Conservation (phyloP, 2,888 invertebrate genomes). For the Rhogogaster chlorosoma region DNA sequence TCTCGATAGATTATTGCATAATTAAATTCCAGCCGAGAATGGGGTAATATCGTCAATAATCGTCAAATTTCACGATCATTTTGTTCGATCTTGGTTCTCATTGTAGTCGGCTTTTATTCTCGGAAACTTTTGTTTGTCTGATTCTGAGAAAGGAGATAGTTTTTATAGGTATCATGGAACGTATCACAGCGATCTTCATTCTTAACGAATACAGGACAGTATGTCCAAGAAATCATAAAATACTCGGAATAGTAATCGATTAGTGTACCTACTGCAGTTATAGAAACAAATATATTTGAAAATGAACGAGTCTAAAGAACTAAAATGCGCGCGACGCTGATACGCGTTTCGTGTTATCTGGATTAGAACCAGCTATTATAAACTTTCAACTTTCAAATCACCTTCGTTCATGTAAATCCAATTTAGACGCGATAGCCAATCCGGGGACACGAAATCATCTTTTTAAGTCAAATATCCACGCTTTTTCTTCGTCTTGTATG, state of each 20-base stretch:
- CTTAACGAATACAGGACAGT: not conserved
- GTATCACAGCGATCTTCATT: not conserved
- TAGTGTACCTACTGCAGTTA: not conserved
- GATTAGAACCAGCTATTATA: not conserved
- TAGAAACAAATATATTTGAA: not conserved
- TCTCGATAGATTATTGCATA: not conserved
- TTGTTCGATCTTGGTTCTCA: not conserved
- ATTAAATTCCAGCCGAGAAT: not conserved
- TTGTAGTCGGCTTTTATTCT: not conserved
- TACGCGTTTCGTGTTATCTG: not conserved
- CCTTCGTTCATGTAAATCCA: too few species aligned
- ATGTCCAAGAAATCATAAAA: not conserved
- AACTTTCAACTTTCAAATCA: not conserved
- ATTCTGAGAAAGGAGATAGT: not conserved
- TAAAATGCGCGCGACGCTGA: not conserved
- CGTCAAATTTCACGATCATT: not conserved
- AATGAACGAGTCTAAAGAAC: not conserved
- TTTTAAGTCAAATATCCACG: not conserved
- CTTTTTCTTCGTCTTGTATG: not conserved
- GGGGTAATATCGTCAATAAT: not conserved
- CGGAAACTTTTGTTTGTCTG: not conserved
- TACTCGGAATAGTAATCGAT: not conserved
- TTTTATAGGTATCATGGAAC: not conserved
- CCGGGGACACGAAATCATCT: too few species aligned
- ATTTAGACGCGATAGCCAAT: too few species aligned